Evolutionary conservation across 1,140 invertebrate genomes (phyloP).

Genomic region (Odontomachus brunneus): DNA sequence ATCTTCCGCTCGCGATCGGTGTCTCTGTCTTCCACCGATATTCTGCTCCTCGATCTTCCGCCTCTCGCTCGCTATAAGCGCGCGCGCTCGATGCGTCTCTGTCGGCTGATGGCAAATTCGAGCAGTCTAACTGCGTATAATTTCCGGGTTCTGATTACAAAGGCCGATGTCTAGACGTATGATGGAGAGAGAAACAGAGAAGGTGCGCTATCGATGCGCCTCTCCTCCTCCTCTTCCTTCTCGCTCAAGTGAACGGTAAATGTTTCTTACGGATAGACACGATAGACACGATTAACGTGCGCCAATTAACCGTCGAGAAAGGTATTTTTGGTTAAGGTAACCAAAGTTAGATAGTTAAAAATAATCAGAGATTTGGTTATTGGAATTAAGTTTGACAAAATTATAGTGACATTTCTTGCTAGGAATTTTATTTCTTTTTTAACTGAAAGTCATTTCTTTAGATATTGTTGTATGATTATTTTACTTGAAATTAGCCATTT

Average conservation of each 20-base stretch:
- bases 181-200: neutral
- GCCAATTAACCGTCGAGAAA: no score
- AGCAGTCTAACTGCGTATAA: constrained; percentile 34
- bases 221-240: no score
- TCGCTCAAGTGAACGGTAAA: neutral
- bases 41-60: constrained; percentile 22
- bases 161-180: neutral
- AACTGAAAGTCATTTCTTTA: no score
- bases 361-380: no score
- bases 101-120: constrained; percentile 53
- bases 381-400: no score
- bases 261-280: neutral
- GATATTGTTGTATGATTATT: no score
- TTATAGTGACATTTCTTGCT: no score
- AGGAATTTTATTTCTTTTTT: no score
- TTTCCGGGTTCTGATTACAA: constrained; percentile 18
- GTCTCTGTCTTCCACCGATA: constrained; percentile 33
- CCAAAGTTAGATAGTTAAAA: no score
- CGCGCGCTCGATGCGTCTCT: constrained; percentile 17
- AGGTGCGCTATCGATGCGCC: neutral
- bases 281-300: neutral
- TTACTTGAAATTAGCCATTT: no score
- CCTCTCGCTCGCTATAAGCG: neutral
- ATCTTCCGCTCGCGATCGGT: neutral
- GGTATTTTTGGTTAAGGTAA: no score